Base-by-base conservation (phyloP, 2,797 vertebrate species). In the Oceanodroma leucorhoa region DNA sequence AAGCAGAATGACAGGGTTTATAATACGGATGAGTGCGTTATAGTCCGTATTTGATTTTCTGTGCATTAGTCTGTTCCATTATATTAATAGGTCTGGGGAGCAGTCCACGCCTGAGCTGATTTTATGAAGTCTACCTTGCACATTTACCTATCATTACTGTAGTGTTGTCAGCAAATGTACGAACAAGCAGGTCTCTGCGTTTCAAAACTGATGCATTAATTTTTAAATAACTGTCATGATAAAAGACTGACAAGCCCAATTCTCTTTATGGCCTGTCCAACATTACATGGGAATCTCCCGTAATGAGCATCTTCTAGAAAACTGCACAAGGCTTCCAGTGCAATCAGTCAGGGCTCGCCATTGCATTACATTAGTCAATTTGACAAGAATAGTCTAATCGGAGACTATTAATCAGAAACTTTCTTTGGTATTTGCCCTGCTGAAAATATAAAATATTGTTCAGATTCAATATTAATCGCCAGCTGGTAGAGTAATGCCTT, bases 311-410 rank as follows among this genome's bases (percentile, higher is more conserved):
- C 92, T 95, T 95, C 94, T 78, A 90, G 90, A 87, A 53, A 96
- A 90, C 72, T 17, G 53, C 96, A 90, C 97, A 94, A 93, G 94
- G 93, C 93, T 96, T 93, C 94, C 97, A 79, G 89, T 21, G 87
- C 93, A 93, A 96, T 97, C 96, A 95, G 66, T 6, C 45, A 14
- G 92, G 73, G 92, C 95, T 95, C 60, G 15, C 93, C 96, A 69
- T 16, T 90, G 97, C 96, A 96, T 96, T 60, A 80, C 95, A 94
- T 97, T 96, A 97, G 95, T 94, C 97, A 97, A 96, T 97, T 96
- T 97, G 97, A 97, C 97, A 97, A 93, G 94, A 94, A 82, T 6
- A 85, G 83, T 38, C 95, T 98, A 97, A 97, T 97, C 83, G 7
- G 85, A 86, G 93, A 90, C 94, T 40, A 95, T 97, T 96, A 71